Conservation (phyloP, 2,113 vertebrate species). For the Eleginops maclovinus region DNA sequence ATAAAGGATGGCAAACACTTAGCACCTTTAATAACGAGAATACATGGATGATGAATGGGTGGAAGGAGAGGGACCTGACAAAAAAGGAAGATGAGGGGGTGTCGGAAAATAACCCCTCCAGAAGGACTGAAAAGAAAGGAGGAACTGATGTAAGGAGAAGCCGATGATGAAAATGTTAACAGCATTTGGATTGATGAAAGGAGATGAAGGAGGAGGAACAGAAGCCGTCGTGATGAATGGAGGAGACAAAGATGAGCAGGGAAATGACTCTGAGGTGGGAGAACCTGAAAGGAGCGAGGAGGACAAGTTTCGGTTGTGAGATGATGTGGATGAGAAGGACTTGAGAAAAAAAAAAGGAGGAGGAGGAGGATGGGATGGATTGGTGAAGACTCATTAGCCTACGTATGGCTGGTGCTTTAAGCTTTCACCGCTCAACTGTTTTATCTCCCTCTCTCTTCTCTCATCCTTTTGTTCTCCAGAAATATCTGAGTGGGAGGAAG, state of each 20-base stretch:
- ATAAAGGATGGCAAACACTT: neutral
- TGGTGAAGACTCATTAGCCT: constrained; percentile 74
- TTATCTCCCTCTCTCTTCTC: constrained; percentile 63
- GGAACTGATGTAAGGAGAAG: constrained; percentile 17
- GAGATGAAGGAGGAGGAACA: constrained; percentile 40
- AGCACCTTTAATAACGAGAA: constrained; percentile 56
- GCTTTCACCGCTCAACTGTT: constrained; percentile 53
- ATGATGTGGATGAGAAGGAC: constrained; percentile 54
- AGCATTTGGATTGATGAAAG: constrained; percentile 38
- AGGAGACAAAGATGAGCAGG: constrained; percentile 40
- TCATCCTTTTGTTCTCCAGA: constrained; percentile 78
- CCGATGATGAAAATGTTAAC: constrained; percentile 44
- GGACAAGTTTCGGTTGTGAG: constrained; percentile 62
- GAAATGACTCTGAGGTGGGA: constrained; percentile 40
- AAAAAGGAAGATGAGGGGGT: constrained; percentile 55
- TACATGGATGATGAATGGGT: constrained; percentile 55
- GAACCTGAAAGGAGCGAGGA: constrained; percentile 42
- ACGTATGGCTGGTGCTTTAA: constrained; percentile 70
- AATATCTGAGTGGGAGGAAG: constrained; percentile 77
- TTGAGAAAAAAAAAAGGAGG: constrained; percentile 13
- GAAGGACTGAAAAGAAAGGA: constrained; percentile 34
- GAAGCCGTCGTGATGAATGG: constrained; percentile 30
- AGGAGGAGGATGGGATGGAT: constrained; percentile 37
- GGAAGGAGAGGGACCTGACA: constrained; percentile 53
- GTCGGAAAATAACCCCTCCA: constrained; percentile 46